Base-by-base conservation (phyloP, 2,113 vertebrate genomes). In the Charadrius vociferus region DNA sequence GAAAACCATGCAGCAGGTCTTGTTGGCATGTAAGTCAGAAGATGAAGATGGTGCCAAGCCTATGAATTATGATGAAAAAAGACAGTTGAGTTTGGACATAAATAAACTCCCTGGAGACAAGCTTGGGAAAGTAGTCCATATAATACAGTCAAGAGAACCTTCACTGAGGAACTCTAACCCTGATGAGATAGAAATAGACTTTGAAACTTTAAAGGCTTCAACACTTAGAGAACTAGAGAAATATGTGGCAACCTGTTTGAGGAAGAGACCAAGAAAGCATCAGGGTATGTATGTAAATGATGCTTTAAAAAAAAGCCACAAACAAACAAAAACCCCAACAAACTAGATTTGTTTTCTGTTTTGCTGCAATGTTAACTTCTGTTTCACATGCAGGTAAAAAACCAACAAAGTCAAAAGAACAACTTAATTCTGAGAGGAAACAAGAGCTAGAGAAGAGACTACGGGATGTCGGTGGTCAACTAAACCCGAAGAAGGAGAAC, bases 61-160 rank as follows among this genome's bases (percentile, higher is more conserved):
- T 47, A 98, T 99, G 98, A 98, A 96, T 63, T 99, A 99, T 41
- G 98, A 99, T 94, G 99, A 99, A 97, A 99, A 99, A 96, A 98
- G 98, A 68, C 98, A 98, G 91, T 80, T 99, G 81, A 99, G 98
- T 92, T 72, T 98, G 85, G 98, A 99, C 98, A 99, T 99, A 93
- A 98, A 99, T 94, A 99, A 98, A 97, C 98, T 99, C 65, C 99
- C 99, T 29, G 98, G 98, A 84, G 98, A 99, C 61, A 99, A 99
- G 95, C 98, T 99, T 88, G 98, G 98, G 32, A 98, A 98, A 88
- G 61, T 99, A 58, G 98, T 99, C 88, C 97, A 96, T 39, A 99
- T 99, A 95, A 99, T 99, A 96, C 98, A 99, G 77, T 98, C 98
- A 86, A 97, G 98, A 91, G 99, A 99, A 93, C 96, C 98, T 21